Conservation (phyloP, 2,888 invertebrate species). For the Nasonia oneida region DNA sequence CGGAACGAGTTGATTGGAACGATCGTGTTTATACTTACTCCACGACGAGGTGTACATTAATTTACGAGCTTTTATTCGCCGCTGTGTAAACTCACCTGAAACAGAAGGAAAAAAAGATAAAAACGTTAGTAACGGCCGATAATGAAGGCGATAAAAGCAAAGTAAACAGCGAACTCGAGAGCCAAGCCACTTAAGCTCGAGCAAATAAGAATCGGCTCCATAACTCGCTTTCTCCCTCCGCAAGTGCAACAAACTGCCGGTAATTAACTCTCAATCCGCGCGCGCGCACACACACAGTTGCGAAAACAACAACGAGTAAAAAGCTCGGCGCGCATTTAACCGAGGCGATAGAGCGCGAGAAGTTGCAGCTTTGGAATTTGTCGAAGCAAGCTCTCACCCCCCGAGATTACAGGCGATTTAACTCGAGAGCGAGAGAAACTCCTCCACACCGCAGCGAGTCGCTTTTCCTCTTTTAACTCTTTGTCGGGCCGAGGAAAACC, state of each 20-base stretch:
- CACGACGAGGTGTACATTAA: neutral
- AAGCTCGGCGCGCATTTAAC: neutral
- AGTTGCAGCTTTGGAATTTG: conserved; percentile 45
- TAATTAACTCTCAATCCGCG: neutral
- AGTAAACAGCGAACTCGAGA: neutral
- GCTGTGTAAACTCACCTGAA: conserved; percentile 42
- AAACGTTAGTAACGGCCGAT: neutral
- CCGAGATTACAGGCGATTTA: conserved; percentile 48
- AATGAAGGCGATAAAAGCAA: neutral
- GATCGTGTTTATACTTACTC: conserved; percentile 26
- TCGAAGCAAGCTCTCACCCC: conserved; percentile 34
- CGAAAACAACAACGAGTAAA: neutral
- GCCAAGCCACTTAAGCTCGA: neutral
- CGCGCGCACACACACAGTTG: neutral
- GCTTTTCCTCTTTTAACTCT: neutral
- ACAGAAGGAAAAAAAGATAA: conserved; percentile 28
- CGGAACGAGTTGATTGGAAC: neutral
- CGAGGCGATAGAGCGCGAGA: conserved; percentile 12
- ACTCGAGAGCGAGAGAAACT: conserved; percentile 33
- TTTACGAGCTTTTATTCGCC: neutral
- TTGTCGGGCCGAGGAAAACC: neutral
- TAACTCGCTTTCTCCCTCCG: neutral
- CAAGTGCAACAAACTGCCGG: neutral
- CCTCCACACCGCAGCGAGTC: neutral
- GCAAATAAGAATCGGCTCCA: neutral